phyloP scores from a whole-genome alignment of 2,113 vertebrate species.

The Cochlearius cochlearius region DNA sequence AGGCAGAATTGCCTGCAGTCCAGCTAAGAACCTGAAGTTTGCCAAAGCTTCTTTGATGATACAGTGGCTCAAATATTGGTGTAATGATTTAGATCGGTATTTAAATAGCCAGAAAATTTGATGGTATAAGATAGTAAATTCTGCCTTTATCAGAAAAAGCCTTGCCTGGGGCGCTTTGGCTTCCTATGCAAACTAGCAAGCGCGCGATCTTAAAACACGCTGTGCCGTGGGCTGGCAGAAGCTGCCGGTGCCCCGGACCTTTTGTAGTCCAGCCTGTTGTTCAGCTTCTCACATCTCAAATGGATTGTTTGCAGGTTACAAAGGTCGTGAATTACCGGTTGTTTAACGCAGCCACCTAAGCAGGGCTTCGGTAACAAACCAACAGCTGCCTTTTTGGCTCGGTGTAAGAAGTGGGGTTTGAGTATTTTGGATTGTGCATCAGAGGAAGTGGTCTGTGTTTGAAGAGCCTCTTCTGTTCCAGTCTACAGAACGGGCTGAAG shows the following conservation, averaged over 20 bases:
- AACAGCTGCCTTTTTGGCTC: not conserved
- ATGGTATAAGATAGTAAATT: not conserved
- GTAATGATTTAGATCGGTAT: not conserved
- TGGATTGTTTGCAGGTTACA: not conserved
- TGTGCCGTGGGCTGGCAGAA: not conserved
- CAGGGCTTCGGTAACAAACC: not conserved
- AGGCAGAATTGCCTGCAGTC: not conserved
- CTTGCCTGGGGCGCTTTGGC: not conserved
- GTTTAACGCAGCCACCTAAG: not conserved
- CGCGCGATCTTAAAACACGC: not conserved
- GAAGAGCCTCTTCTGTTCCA: not conserved
- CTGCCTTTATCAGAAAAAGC: not conserved
- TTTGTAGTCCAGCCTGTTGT: not conserved
- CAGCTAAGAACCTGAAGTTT: not conserved
- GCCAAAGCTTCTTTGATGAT: not conserved
- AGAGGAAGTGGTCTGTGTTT: not conserved
- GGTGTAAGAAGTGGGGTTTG: not conserved
- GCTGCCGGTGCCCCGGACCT: not conserved
- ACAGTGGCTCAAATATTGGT: not conserved
- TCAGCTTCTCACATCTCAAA: not conserved
- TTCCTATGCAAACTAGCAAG: not conserved
- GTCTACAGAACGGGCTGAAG: not conserved
- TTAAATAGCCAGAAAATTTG: not conserved
- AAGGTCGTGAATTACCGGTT: not conserved
- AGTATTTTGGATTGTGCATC: not conserved